These are phyloP conservation scores for Oxyura jamaicensis DNA, from an alignment of 2,113 vertebrate species.

Conservation along the genomic window DNA sequence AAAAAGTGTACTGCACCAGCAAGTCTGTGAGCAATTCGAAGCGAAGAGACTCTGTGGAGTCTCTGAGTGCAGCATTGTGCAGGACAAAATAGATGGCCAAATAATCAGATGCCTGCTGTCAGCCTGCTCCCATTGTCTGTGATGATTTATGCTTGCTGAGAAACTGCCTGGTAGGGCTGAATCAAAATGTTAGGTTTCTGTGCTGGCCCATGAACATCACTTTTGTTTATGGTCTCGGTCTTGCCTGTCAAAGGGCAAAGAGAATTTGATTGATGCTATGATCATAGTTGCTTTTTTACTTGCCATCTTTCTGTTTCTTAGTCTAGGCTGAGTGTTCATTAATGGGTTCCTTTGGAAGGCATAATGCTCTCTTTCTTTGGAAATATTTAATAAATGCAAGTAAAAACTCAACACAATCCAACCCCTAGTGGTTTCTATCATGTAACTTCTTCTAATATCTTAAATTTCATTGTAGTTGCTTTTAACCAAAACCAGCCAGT, in stretches of 20 bases:
- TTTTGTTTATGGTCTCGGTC: neutral
- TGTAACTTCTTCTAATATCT: constrained; percentile 36
- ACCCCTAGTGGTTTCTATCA: constrained; percentile 38
- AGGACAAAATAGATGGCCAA: neutral
- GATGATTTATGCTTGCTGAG: neutral
- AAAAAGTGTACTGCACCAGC: neutral
- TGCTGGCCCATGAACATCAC: neutral
- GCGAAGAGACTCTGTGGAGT: neutral
- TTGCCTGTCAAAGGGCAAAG: neutral
- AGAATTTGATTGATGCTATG: neutral
- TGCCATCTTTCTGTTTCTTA: neutral
- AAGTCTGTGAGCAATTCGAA: neutral
- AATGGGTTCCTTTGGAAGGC: constrained; percentile 24
- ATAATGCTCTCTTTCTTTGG: constrained; percentile 45
- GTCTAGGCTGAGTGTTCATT: neutral
- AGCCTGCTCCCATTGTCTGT: neutral
- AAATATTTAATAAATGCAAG: constrained; percentile 57
- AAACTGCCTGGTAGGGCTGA: neutral
- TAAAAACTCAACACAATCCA: constrained; percentile 34
- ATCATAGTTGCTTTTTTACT: neutral
- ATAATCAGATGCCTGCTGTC: neutral
- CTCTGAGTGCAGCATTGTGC: neutral
- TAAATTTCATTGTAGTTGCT: constrained; percentile 36
- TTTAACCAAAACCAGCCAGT: constrained; percentile 50
- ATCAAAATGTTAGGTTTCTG: neutral